phyloP scores from a whole-genome alignment of 1,140 invertebrate species.

The Vollenhovia emeryi region DNA sequence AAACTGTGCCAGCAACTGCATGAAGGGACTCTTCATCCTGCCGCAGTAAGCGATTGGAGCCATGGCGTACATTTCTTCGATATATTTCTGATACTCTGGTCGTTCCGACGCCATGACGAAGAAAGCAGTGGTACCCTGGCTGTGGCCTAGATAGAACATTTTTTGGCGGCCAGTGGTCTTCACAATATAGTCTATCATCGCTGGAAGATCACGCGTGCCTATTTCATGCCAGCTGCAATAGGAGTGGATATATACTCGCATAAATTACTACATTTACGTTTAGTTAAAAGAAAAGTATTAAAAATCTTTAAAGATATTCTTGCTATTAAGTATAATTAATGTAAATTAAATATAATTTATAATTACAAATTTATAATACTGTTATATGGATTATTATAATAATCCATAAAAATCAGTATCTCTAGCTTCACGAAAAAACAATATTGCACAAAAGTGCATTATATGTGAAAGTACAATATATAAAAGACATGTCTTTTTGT shows the following conservation, averaged over 20 bases:
- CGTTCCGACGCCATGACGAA: slow-evolving; percentile 88
- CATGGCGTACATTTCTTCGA: slow-evolving; percentile 85
- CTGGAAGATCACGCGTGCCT: slow-evolving; percentile 90
- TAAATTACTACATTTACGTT: neutral
- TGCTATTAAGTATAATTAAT: no score
- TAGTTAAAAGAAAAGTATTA: neutral
- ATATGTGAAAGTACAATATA: no score
- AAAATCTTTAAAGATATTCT: no score
- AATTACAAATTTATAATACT: no score
- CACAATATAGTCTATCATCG: slow-evolving; percentile 90
- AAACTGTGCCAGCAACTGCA: slow-evolving; percentile 76
- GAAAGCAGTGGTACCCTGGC: slow-evolving; percentile 87
- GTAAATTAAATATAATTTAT: no score
- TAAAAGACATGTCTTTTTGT: no score
- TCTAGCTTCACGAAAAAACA: slow-evolving; percentile 4
- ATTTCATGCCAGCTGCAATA: slow-evolving; percentile 89
- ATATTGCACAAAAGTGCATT: neutral
- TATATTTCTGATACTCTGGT: slow-evolving; percentile 87
- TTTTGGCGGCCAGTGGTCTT: slow-evolving; percentile 84
- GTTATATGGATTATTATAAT: no score
- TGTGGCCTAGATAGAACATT: slow-evolving; percentile 89
- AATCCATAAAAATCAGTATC: neutral
- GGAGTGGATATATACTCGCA: neutral
- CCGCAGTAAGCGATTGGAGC: slow-evolving; percentile 86
- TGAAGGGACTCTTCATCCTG: slow-evolving; percentile 81